Conservation (phyloP, 2,113 vertebrate species). For the Microcebus tavaratra region DNA sequence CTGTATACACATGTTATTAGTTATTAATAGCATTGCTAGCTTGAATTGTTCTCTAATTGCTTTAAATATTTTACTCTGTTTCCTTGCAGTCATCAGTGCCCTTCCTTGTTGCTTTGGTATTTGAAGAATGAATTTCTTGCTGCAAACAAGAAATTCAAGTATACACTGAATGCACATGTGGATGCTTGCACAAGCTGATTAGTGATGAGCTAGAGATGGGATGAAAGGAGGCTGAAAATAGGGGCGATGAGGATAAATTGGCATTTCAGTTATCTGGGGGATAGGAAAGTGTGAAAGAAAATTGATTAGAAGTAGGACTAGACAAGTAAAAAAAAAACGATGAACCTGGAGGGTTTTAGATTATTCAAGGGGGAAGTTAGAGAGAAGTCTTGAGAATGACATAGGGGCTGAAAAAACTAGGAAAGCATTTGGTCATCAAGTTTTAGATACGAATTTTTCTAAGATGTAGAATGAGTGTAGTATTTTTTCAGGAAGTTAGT, state of each 20-base stretch:
- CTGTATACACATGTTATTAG: background rate
- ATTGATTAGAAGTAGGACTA: slow-evolving; percentile 65
- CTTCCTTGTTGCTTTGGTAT: background rate
- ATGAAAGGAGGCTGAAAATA: slow-evolving; percentile 65
- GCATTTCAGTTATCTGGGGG: slow-evolving; percentile 61
- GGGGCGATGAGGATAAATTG: slow-evolving; percentile 56
- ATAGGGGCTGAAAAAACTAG: background rate
- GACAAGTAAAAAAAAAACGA: slow-evolving; percentile 63
- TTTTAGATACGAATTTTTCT: background rate
- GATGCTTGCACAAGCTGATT: slow-evolving; percentile 69
- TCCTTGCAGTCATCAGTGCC: background rate
- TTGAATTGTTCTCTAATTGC: slow-evolving; percentile 15
- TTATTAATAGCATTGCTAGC: background rate
- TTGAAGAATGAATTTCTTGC: background rate
- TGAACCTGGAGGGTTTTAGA: slow-evolving; percentile 14
- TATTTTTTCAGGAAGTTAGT: background rate
- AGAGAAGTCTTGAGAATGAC: slow-evolving; percentile 3
- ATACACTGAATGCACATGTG: slow-evolving; percentile 28
- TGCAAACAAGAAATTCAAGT: slow-evolving; percentile 59
- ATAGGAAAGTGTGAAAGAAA: slow-evolving; percentile 64
- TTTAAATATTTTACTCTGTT: slow-evolving; percentile 47
- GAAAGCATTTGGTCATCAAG: background rate
- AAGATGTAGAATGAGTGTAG: background rate
- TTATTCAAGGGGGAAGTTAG: slow-evolving; percentile 52
- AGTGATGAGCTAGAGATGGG: slow-evolving; percentile 42